Conservation (phyloP, 2,113 vertebrate species). For the Probosciger aterrimus region DNA sequence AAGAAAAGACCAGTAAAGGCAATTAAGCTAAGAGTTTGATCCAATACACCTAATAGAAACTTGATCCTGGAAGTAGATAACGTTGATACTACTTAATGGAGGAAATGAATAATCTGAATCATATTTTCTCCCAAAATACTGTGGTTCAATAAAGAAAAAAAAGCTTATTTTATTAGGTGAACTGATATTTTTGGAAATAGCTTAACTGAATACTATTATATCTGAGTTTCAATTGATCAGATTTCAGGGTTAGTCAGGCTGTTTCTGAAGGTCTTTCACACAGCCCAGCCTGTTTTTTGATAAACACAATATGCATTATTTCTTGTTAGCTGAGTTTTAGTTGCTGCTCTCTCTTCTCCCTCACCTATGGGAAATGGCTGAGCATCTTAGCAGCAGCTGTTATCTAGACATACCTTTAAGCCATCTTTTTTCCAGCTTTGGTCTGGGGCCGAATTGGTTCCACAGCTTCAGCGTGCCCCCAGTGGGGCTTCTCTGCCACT, state of each 20-base stretch:
- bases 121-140: conserved; percentile 11
- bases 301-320: neutral
- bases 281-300: neutral
- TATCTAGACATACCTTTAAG: rapidly evolving
- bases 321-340: neutral
- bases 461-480: neutral
- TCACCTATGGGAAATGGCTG: neutral
- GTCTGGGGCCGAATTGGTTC: neutral
- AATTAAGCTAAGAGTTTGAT: neutral
- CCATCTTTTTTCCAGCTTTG: rapidly evolving
- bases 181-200: neutral
- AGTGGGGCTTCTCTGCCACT: rapidly evolving
- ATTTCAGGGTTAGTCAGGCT: neutral
- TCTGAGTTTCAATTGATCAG: neutral
- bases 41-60: conserved; percentile 7
- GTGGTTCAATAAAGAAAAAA: conserved; percentile 18
- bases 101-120: conserved; percentile 40
- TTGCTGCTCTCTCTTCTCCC: neutral
- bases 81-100: conserved; percentile 1
- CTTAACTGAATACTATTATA: neutral
- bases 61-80: neutral
- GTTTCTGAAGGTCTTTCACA: neutral
- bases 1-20: neutral
- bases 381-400: neutral
- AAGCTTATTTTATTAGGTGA: neutral